Base-by-base conservation (phyloP, 1,140 invertebrate genomes). In the Tenebrio molitor region DNA sequence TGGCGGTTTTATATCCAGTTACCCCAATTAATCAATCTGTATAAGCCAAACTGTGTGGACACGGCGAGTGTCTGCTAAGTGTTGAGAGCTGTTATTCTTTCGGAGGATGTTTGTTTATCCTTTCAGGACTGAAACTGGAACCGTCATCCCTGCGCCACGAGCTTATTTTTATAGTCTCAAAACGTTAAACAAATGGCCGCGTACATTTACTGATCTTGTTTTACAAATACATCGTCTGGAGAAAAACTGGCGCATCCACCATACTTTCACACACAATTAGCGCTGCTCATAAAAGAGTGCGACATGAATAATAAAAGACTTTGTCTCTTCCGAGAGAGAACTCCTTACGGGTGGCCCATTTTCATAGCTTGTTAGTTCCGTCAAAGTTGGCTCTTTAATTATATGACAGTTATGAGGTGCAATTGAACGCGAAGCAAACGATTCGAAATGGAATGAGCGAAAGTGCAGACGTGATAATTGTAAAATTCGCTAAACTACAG, bases 161-260 rank as follows among this genome's bases (percentile, higher is more conserved):
- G 53, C 65, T 62, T 73, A 73, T 73, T 73, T 73, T 73, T 73
- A 69, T 73, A 42, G 50, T 58, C n/a, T 50, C 25, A 33, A 58
- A 33, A 73, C 65, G 68, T 73, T 73, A 73, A 66, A 67, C 71
- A 69, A 73, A 73, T 69, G 29, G 36, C 67, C 33, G 4, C 15
- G 21, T 12, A 58, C 50, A 58, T 58, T 58, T 58, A 14, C 50
- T 58, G 15, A 50, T 50, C 50, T 25, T 58, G 50, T 58, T 58
- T 58, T 58, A 53, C 46, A 53, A 53, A 53, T 53, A 53, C 46
- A 15, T 25, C 15, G 46, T 25, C 36, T 5, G 36, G 12, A 39
- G 36, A 2, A 23, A 23, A 53, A 53, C 50, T 58, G 50, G 50
- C 50, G 50, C 50, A 58, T 58, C 50, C 50, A 58, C 50, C 50